Evolutionary conservation across 2,797 vertebrate species (phyloP).

Genomic region (Lacerta bilineata): DNA sequence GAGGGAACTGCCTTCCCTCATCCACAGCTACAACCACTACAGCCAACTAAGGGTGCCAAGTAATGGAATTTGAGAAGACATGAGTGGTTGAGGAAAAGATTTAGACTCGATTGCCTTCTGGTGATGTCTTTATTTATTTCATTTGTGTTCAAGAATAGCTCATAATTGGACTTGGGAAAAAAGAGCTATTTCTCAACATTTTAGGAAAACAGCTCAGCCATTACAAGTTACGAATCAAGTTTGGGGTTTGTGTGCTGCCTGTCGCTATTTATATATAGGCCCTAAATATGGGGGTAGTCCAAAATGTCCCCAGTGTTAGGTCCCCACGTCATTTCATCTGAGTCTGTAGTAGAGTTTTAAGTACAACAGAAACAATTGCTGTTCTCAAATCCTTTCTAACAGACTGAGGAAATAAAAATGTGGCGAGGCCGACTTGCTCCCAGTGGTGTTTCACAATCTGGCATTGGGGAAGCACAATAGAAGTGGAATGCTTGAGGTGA

Average conservation of each 20-base stretch:
- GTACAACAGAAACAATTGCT: not conserved
- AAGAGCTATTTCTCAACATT: not conserved
- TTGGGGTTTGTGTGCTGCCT: not conserved
- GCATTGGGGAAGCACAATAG: conserved; percentile 56
- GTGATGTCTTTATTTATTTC: not conserved
- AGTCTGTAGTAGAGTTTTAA: conserved; percentile 8
- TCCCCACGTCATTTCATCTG: not conserved
- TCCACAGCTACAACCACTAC: not conserved
- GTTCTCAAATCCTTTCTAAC: not conserved
- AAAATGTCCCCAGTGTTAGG: not conserved
- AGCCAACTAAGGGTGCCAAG: not conserved
- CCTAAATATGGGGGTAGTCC: too few species aligned
- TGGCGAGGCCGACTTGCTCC: conserved; percentile 48
- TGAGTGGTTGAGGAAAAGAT: not conserved
- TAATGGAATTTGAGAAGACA: not conserved
- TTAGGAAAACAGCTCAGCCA: not conserved
- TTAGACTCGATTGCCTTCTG: not conserved
- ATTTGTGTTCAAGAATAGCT: not conserved
- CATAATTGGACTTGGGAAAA: not conserved
- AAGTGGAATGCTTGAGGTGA: conserved; percentile 73
- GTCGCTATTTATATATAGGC: not conserved
- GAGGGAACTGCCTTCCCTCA: not conserved
- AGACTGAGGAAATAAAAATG: conserved; percentile 58
- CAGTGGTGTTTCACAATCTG: conserved; percentile 51
- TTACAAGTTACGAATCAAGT: not conserved